Base-by-base conservation (phyloP, 2,888 invertebrate genomes). In the Agrochola circellaris region DNA sequence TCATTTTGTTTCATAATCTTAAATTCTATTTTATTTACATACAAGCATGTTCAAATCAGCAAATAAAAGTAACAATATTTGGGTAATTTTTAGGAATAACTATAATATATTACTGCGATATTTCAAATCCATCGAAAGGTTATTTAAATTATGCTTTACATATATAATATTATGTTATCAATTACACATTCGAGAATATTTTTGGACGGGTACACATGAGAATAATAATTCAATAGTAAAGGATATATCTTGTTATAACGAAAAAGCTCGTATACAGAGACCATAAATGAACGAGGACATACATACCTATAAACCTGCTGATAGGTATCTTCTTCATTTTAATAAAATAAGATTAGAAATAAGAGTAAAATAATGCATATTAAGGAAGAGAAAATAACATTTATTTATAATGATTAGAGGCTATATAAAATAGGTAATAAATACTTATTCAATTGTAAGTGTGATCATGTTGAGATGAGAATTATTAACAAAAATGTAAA, bases 131-230 rank as follows among this genome's bases (percentile, higher is more conserved):
- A 61, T 72, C 34, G 17, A 82, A 75, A 69, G 60, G 15, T 83
- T 56, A 34, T 69, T 60, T 68, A 34, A 81, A 72, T 74, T 65
- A 74, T 51, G 73, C 51, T 48, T 77, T 78, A 73, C 17, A 30
- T 58, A 30, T 58, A 20, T 79, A 69, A 64, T 69, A 34, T 68
- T 38, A 61, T 64, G n/a, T 67, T 60, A 76, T 65, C 81, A 72
- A 62, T 77, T 74, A 82, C 75, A 62, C 38, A 77, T 80, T 83
- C 58, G 69, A 77, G 67, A 76, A 82, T 82, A 76, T 42, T 79
- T 84, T 80, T 86, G 87, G 88, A 88, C 88, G 87, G 87, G 85
- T 82, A 86, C 68, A 85, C 71, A 72, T 74, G 75, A 77, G 74
- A 80, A 72, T 74, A 75, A 64, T 75, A 73, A 73, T 61, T 64